Base-by-base conservation (phyloP, 2,797 vertebrate species). In the Chromobotia macracanthus region DNA sequence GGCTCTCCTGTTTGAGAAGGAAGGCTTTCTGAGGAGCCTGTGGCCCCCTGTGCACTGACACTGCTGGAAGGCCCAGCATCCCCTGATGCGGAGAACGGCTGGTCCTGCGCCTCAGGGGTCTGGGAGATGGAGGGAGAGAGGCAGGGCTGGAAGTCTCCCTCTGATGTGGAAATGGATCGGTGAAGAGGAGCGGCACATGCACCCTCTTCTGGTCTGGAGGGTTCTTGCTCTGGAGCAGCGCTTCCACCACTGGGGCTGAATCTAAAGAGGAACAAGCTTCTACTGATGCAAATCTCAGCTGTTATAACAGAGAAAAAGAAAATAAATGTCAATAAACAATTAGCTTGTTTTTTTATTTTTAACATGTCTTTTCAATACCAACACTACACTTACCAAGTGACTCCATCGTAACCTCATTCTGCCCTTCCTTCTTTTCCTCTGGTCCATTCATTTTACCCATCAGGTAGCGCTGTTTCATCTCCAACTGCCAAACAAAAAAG, bases 401-500 rank as follows among this genome's bases (percentile, higher is more conserved):
- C 76, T 98, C 96, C 53, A 96, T 94, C 67, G 94, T 97, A 67
- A 94, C 91, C 82, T 97, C 96, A 35, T 89, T 87, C 0, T 88
- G 85, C 80, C 89, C 92, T 0, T 85, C 85, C 3, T 86, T 92
- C 44, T 94, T 94, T 72, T 96, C 96, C 21, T 94, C 95, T 0
- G 87, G 70, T 31, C 94, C 88, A n/a, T 86, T 96, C 72, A 94
- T 94, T 88, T 94, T 94, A 53, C 90, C 86, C 86, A 96, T 91
- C 3, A 96, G 87, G 82, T 94, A 96, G 83, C 95, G 95, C 90
- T 99, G 98, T 82, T 98, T 99, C 96, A 98, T 96, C 92, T 99
- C 97, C 92, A 99, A 84, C 98, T 99, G 90, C 0, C 23, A 73
- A 65, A 55, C 19, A 76, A 72, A 50, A 56, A 0, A 64, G 16